These are phyloP conservation scores for Noctilio leporinus DNA, from an alignment of 2,113 vertebrate genomes.

Conservation along the genomic window DNA sequence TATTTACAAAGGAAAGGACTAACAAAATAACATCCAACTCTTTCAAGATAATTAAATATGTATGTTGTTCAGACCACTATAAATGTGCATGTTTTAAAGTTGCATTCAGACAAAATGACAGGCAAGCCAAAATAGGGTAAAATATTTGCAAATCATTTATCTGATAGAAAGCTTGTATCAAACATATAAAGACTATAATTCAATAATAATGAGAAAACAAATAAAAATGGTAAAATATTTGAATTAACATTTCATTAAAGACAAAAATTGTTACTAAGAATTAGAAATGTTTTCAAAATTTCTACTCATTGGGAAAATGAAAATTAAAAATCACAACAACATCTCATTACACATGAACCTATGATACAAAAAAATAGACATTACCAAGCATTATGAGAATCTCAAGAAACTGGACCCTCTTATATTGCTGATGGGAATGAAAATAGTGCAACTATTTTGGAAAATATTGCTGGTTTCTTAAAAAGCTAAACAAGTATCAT, in stretches of 20 bases:
- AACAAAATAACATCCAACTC: background rate
- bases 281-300: background rate
- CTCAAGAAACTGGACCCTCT: background rate
- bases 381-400: background rate
- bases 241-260: background rate
- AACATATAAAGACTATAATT: background rate
- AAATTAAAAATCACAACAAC: background rate
- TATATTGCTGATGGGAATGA: background rate
- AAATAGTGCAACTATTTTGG: background rate
- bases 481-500: background rate
- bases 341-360: background rate
- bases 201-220: background rate
- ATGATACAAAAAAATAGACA: background rate
- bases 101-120: background rate
- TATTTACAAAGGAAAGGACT: background rate
- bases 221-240: background rate
- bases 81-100: background rate
- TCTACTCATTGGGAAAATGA: background rate
- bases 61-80: background rate
- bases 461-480: background rate
- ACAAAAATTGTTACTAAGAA: background rate
- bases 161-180: background rate
- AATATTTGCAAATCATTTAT: background rate
- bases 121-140: background rate
- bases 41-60: background rate